Base-by-base conservation (phyloP, 2,797 vertebrate genomes). In the Falco novaeseelandiae region DNA sequence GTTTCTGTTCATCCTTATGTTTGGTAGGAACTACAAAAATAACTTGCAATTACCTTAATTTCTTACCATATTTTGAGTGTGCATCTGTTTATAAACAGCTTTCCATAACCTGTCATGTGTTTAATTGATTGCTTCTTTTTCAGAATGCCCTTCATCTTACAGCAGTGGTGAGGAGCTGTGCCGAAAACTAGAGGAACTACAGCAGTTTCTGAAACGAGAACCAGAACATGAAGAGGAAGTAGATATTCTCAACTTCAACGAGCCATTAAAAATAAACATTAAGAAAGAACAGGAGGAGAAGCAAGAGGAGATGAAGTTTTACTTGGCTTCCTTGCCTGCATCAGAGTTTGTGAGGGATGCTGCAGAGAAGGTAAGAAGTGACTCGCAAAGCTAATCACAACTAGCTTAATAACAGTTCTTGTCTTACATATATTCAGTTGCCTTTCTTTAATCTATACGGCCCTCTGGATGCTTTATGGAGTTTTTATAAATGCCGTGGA, bases 221-320 rank as follows among this genome's bases (percentile, higher is more conserved):
- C 98, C 99, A 0, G 99, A 99, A 92, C 98, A 98, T 0, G 98
- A 99, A 9, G 98, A 99, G 90, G 98, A 99, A 91, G 98, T 99
- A 32, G 99, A 99, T 96, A 96, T 99, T 61, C 96, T 99, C 90
- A 98, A 96, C 8, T 98, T 99, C 11, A 98, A 97, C 0, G 99
- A 99, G 66, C 98, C 98, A 5, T 95, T 98, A 32, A 99, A 98
- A 95, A 97, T 98, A 52, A 98, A 98, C 96, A 98, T 99, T 98
- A 99, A 99, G 94, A 99, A 99, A 93, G 99, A 99, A 79, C 98
- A 99, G 90, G 99, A 99, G 58, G 99, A 99, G 77, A 98, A 98
- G 1, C 99, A 99, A 78, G 98, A 98, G 19, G 99, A 99, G 92
- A 97, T 98, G 67, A 99, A 99, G 90, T 99, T 99, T 98, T 99